Evolutionary conservation across 2,797 vertebrate species (phyloP).

Genomic region (Spondyliosoma cantharus): DNA sequence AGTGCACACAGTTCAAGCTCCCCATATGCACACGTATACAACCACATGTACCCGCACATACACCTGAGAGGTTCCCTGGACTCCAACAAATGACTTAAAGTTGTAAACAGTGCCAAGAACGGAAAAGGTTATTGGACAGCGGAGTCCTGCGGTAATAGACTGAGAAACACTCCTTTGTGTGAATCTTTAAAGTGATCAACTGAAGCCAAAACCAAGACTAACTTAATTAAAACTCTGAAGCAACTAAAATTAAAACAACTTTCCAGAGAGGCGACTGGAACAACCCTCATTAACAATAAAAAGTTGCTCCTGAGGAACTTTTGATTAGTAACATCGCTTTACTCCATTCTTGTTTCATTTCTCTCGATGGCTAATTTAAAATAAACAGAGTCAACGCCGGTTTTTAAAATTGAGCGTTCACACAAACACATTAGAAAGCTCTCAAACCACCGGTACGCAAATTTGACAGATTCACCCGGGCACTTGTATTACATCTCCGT

Average conservation of each 20-base stretch:
- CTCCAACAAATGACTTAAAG: constrained; percentile 40
- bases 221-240: constrained; percentile 62
- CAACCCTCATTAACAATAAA: constrained; percentile 63
- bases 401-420: constrained; percentile 36
- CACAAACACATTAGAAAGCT: constrained; percentile 39
- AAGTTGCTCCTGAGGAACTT: constrained; percentile 45
- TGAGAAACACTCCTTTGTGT: constrained; percentile 49
- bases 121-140: constrained; percentile 48
- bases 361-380: constrained; percentile 50
- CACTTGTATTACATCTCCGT: constrained; percentile 61
- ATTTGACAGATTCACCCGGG: constrained; percentile 62
- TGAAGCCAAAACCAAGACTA: constrained; percentile 56
- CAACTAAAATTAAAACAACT: constrained; percentile 48
- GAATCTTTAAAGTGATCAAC: constrained; percentile 64
- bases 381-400: constrained; percentile 14
- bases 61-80: constrained; percentile 24
- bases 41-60: constrained; percentile 3
- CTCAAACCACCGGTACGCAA: constrained; percentile 31
- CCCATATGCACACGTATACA: constrained; percentile 36
- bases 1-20: constrained; percentile 41
- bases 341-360: constrained; percentile 30
- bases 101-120: constrained; percentile 41
- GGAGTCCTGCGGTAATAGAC: constrained; percentile 47
- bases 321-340: constrained; percentile 38
- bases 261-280: constrained; percentile 36